A percentile compares a stretch with the other conserved stretches of the same genome.
These are phyloP conservation scores for Chionodraco myersi DNA, from an alignment of 2,113 vertebrate species.

Conservation along the genomic window DNA sequence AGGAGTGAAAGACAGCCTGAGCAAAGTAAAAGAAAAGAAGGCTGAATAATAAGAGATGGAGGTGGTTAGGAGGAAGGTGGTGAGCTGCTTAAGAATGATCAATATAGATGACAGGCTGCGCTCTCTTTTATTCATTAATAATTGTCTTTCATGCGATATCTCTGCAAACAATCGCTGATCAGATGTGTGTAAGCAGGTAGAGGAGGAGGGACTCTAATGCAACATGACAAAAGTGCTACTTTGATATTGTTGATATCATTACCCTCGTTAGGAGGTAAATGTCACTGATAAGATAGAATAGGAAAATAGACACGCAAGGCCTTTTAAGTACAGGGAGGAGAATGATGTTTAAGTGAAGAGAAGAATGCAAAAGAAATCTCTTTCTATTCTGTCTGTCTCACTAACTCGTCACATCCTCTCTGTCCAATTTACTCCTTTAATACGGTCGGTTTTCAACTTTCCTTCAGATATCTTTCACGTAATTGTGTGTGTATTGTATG, in stretches of 20 bases:
- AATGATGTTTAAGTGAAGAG: conserved; percentile 67
- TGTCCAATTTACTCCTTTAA: conserved; percentile 48
- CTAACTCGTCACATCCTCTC: conserved; percentile 36
- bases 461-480: conserved; percentile 34
- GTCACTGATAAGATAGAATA: conserved; percentile 82
- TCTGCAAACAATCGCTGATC: conserved; percentile 81
- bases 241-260: conserved; percentile 79
- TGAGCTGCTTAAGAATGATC: conserved; percentile 72
- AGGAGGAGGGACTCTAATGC: conserved; percentile 75
- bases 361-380: conserved; percentile 52
- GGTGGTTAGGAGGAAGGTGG: conserved; percentile 46
- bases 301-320: conserved; percentile 74
- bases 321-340: conserved; percentile 78
- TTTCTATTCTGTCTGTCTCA: conserved; percentile 57
- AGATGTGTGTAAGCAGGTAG: conserved; percentile 74
- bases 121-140: conserved; percentile 77
- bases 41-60: conserved; percentile 45
- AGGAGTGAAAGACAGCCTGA: conserved; percentile 49
- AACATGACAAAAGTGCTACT: conserved; percentile 83
- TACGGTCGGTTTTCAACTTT: conserved; percentile 21
- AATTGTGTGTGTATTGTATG: conserved; percentile 10
- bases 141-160: conserved; percentile 78
- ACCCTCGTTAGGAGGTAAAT: conserved; percentile 79
- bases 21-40: conserved; percentile 15
- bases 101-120: conserved; percentile 56